These are phyloP conservation scores for Heterodera filipjevi DNA, from an alignment of 2,888 invertebrate species.

Conservation along the genomic window DNA sequence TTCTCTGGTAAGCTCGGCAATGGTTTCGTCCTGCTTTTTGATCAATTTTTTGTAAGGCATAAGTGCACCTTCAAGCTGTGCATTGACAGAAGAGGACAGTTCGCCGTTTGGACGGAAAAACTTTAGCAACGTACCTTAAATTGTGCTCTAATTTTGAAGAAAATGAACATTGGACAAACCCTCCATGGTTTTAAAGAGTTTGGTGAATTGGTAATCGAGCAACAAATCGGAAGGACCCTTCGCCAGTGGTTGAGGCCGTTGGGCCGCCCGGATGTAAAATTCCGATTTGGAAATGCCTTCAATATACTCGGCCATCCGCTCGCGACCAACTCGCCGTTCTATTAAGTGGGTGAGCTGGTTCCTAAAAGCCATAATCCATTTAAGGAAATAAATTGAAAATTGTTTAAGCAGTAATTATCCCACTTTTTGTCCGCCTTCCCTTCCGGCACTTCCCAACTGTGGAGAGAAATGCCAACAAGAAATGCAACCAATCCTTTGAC, in stretches of 20 bases:
- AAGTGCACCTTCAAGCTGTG: slow-evolving; percentile 69
- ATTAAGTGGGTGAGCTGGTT: slow-evolving; percentile 38
- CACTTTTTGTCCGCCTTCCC: slow-evolving; percentile 43
- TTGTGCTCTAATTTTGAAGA: neutral
- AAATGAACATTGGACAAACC: slow-evolving; percentile 35
- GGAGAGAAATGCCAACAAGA: slow-evolving; percentile 86
- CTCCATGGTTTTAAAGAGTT: slow-evolving; percentile 74
- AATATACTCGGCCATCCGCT: slow-evolving; percentile 83
- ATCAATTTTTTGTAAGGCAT: slow-evolving; percentile 73
- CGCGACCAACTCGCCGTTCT: slow-evolving; percentile 85
- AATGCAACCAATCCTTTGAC: slow-evolving; percentile 88
- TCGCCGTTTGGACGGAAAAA: slow-evolving; percentile 65
- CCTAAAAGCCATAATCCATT: too few relatives aligned
- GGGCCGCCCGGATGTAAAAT: slow-evolving; percentile 84
- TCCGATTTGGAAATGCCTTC: slow-evolving; percentile 86
- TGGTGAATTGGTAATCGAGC: slow-evolving; percentile 92
- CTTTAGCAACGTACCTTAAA: slow-evolving; percentile 46
- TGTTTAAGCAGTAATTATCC: slow-evolving; percentile 15
- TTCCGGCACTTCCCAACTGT: slow-evolving; percentile 71
- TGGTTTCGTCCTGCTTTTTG: slow-evolving; percentile 76
- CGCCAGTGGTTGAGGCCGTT: slow-evolving; percentile 86
- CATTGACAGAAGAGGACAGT: slow-evolving; percentile 38
- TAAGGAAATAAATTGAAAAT: neutral
- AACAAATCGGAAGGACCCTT: slow-evolving; percentile 79
- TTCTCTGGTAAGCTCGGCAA: slow-evolving; percentile 57